Evolutionary conservation across 2,113 vertebrate species (phyloP), one percentile per base, ranked within the genome.

Genomic region (Nettapus auritus): DNA sequence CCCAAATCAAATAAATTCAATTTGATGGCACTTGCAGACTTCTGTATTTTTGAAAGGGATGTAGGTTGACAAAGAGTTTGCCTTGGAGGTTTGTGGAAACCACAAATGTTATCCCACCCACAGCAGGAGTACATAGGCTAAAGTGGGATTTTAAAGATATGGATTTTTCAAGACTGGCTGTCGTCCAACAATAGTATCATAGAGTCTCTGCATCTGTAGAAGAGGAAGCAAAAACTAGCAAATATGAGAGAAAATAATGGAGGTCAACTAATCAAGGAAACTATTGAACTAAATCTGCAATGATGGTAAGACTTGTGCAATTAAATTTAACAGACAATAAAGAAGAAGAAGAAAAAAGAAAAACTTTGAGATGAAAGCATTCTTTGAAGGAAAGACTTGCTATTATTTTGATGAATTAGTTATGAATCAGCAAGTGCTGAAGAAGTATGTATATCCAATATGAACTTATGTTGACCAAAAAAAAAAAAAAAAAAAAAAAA

Each of bases 71-170:
- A 57, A 31, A 64, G 38, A 53, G 4, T 42, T 62, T 91, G 7
- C 31, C 29, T n/a, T 34, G 11, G 6, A 84, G 9, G 5, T 40
- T 29, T 50, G 29, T 50, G 56, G 57, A 40, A 76, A 36, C 2
- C 1, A 8, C 3, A 4, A 12, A 52, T 1, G 2, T 31, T 66
- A 86, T 57, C 62, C 22, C 23, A 46, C 3, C 7, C 26, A 25
- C 11, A 16, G 26, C 4, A 44, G 22, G 5, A 83, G 50, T 44
- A 81, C 23, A 14, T 44, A 36, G 7, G 6, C 55, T 74, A 23
- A 78, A 82, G 12, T 25, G 19, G 50, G 40, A 89, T 86, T 92
- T 40, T 34, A 53, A n/a, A 74, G 13, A 70, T 17, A 15, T 4
- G 29, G 13, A n/a, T 59, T 75, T 93, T 83, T 90, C 29, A 34